Conservation (phyloP, 2,888 invertebrate genomes). For the Aphodius granarius region DNA sequence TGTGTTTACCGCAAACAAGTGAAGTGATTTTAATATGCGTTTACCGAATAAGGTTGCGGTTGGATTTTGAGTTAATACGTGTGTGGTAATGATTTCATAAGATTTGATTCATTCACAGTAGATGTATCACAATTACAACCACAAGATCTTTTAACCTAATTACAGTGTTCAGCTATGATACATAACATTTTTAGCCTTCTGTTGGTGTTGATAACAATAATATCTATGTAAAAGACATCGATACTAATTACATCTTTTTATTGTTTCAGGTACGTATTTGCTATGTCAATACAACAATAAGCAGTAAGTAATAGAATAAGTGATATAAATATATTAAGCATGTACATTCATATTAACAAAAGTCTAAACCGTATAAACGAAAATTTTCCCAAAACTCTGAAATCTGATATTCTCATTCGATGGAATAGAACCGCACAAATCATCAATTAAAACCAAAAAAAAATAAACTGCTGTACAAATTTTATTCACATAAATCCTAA, state of each 20-base stretch:
- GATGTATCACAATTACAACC: background rate
- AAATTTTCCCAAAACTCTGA: no score
- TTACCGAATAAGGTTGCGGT: background rate
- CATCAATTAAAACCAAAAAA: background rate
- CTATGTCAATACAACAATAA: background rate
- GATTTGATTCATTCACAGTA: no score
- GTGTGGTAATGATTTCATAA: background rate
- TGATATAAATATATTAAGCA: no score
- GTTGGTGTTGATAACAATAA: background rate
- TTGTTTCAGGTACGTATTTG: background rate
- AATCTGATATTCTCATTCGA: no score
- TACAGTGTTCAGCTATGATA: background rate
- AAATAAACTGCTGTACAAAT: constrained; percentile 10
- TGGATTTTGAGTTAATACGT: background rate
- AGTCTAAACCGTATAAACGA: no score
- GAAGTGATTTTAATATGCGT: background rate
- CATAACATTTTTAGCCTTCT: background rate
- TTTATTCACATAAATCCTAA: constrained; percentile 18
- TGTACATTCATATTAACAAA: no score
- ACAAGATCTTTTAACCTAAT: background rate
- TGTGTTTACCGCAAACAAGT: background rate
- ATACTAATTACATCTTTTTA: background rate
- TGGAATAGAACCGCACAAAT: background rate
- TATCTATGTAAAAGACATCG: background rate
- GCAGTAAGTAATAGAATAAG: background rate